Evolutionary conservation across 92 coral and sea anemone species (phyloP), one percentile per base, ranked within the genome.

Genomic region (Zoanthus gigantus): DNA sequence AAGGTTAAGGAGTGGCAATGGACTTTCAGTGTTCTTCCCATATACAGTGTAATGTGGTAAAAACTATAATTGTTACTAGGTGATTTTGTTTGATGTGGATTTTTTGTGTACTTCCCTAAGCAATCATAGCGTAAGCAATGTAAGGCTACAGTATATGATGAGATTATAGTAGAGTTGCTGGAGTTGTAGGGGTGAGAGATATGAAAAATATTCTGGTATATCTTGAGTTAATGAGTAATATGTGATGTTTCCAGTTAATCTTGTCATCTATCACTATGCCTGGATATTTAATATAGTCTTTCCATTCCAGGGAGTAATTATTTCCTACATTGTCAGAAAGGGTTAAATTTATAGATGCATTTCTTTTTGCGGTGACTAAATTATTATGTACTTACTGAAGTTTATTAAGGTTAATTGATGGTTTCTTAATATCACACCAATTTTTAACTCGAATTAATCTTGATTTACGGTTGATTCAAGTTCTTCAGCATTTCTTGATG

Each of bases 81-180:
- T n/a, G 32, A 84, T 28, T 42, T n/a, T 37, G 71, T 60, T 12
- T 74, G 44, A 2, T 45, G 16, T 73, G 34, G 58, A 87, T 45
- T 47, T 5, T 1, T 23, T 42, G 57, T 31, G 18, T 74, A 46
- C 42, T 44, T 28, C 84, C 84, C 84, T 71, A 79, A 18, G 84
- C 84, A 52, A 56, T 4, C 10, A 83, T 83, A 37, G 78, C 87
- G 57, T 83, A 83, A 42, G 87, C 68, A 30, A 83, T 42, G 74
- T 83, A 69, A 29, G 87, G 77, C 14, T 88, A 71, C 23, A 23
- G 23, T 23, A 23, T 23, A 23, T 23, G 8, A 65, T 74, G 42
- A 73, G 67, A 31, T 48, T 44, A 0, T 50, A 6, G 4, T 50
- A 6, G 5, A 50, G 54, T 50, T 7, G 52, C 52, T 10, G 54